phyloP scores from a whole-genome alignment of 2,797 vertebrate genomes.

The Anas georgica region DNA sequence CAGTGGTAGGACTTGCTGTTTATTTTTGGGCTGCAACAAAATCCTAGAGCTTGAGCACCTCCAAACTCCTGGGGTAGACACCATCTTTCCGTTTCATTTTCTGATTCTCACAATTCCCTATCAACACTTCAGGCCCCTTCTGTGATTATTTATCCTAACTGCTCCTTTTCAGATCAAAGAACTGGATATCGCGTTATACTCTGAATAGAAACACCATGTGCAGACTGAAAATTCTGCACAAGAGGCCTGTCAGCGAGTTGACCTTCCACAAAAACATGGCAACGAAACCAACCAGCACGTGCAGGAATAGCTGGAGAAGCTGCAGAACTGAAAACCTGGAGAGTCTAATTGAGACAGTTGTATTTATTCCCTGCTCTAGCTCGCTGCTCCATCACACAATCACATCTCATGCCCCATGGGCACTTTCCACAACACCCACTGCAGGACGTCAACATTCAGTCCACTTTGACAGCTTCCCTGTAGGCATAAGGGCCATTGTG shows the following conservation, averaged over 20 bases:
- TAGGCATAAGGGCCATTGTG: fast-evolving
- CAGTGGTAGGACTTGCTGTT: neutral
- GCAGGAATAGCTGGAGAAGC: constrained; percentile 80
- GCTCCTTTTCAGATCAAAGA: constrained; percentile 72
- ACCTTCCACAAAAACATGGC: constrained; percentile 80
- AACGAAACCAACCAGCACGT: constrained; percentile 79
- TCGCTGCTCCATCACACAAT: neutral
- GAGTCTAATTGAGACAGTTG: constrained; percentile 76
- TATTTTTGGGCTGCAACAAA: neutral
- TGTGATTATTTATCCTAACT: neutral
- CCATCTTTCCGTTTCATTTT: neutral
- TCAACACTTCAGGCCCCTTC: neutral
- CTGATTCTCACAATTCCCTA: neutral
- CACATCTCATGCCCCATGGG: neutral
- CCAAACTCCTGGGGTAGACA: neutral
- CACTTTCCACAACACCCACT: neutral
- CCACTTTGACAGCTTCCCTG: neutral
- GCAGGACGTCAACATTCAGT: neutral
- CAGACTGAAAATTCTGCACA: constrained; percentile 78
- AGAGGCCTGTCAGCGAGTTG: constrained; percentile 76
- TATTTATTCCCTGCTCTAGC: neutral
- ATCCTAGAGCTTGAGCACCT: neutral
- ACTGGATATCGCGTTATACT: constrained; percentile 71
- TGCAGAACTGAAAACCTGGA: constrained; percentile 79
- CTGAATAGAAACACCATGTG: constrained; percentile 74